Evolutionary conservation across 1,140 invertebrate species (phyloP), one percentile per base, ranked within the genome.

Genomic region (Ostrea denselamellosa): DNA sequence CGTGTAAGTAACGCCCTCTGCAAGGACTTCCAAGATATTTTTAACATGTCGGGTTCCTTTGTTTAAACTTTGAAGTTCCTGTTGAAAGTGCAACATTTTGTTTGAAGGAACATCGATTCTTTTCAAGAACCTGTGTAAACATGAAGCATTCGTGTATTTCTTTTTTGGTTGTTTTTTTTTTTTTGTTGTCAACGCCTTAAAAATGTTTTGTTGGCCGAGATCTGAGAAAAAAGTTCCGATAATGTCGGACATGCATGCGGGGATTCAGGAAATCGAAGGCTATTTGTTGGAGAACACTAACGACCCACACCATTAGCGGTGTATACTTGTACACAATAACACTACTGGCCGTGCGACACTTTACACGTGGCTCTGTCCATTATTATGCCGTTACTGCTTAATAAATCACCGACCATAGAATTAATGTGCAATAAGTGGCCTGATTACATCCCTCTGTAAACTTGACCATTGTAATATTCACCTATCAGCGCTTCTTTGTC

Each of bases 101-200:
- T 62, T 62, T 62, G 58, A 19, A 62, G n/a, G 58, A 14, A 62
- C 58, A 62, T 62, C n/a, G 58, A 62, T 62, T n/a, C 58, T n/a
- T 19, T 62, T 14, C 58, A 62, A 17, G 58, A 62, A 62, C 58
- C n/a, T 62, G 58, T 62, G 58, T 62, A 62, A 62, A 62, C 58
- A 62, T 7, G 58, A 17, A 19, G 58, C 14, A 14, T 44, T 19
- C 14, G 14, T 17, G 58, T 62, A 12, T 62, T 62, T 62, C 58
- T 44, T 17, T 62, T 62, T 19, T 62, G 9, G 34, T 62, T 44
- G 34, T 44, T 44, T 19, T 19, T 44, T 44, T 19, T 19, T 62
- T 12, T 62, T 62, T 62, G 14, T 62, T 19, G 14, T 12, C 58
- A 62, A 62, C 58, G 58, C 58, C 58, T 62, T 14, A 62, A 62